Evolutionary conservation across 2,797 vertebrate genomes (phyloP).

Genomic region (Cygnus olor): DNA sequence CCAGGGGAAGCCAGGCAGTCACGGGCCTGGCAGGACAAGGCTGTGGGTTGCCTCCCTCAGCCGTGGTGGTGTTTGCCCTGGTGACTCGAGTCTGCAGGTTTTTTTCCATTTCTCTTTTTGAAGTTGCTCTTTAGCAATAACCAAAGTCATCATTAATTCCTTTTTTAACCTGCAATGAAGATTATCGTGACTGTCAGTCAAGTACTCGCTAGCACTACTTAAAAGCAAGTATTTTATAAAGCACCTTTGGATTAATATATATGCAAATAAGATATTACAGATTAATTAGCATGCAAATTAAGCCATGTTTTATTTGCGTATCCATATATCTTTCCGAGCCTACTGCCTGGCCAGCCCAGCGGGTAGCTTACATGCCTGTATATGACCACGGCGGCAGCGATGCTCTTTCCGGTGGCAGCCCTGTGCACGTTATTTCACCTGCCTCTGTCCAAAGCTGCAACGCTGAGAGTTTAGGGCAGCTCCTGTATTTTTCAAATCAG

Average conservation of each 20-base stretch:
- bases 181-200: slow-evolving; percentile 6
- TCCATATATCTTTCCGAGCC: neutral
- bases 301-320: neutral
- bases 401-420: neutral
- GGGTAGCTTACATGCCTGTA: neutral
- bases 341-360: neutral
- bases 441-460: neutral
- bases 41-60: neutral
- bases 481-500: neutral
- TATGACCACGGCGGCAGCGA: neutral
- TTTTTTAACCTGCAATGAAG: slow-evolving; percentile 39
- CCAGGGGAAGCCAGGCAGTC: neutral
- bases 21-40: neutral
- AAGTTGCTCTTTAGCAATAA: slow-evolving; percentile 32
- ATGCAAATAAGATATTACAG: slow-evolving; percentile 35
- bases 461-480: neutral
- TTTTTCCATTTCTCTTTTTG: slow-evolving; percentile 39
- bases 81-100: neutral
- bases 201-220: neutral
- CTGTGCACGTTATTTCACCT: neutral
- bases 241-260: slow-evolving; percentile 33
- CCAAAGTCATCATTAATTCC: slow-evolving; percentile 13
- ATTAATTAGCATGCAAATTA: slow-evolving; percentile 60
- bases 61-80: neutral
- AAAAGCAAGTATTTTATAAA: slow-evolving; percentile 20